Percentiles rank a stretch among this genome's conserved stretches.
Evolutionary conservation across 2,888 invertebrate species (phyloP).

Genomic region (Chrysotoxum bicinctum): DNA sequence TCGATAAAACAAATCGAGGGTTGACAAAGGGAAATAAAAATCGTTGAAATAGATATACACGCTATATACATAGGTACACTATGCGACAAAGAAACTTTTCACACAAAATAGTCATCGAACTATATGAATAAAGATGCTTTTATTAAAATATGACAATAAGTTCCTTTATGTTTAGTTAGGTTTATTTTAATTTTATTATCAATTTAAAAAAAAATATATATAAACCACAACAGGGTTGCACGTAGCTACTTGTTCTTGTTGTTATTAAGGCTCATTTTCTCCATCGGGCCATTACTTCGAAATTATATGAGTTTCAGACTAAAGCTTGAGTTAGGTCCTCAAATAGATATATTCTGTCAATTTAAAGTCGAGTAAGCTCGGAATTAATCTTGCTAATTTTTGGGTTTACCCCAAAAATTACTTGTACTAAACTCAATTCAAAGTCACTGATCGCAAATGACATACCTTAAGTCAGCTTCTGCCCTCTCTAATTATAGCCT

Average conservation of each 20-base stretch:
- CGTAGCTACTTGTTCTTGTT: neutral
- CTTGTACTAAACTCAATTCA: no score
- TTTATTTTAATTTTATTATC: neutral
- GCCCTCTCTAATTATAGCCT: no score
- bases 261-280: neutral
- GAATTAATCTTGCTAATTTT: no score
- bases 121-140: neutral
- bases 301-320: no score
- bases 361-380: no score
- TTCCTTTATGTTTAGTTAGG: neutral
- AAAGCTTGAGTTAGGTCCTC: no score
- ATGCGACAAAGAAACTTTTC: slow-evolving; percentile 24
- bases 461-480: no score
- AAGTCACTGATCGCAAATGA: no score
- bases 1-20: slow-evolving; percentile 71
- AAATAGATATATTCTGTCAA: no score
- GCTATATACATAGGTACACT: slow-evolving; percentile 8
- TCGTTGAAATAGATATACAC: slow-evolving; percentile 27
- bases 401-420: no score
- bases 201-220: neutral
- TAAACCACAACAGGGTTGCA: neutral
- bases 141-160: neutral
- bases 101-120: slow-evolving; percentile 12
- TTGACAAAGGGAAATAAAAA: slow-evolving; percentile 66
- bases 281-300: no score